phyloP scores from a whole-genome alignment of 2,888 invertebrate genomes.

The Idaea dimidiata region DNA sequence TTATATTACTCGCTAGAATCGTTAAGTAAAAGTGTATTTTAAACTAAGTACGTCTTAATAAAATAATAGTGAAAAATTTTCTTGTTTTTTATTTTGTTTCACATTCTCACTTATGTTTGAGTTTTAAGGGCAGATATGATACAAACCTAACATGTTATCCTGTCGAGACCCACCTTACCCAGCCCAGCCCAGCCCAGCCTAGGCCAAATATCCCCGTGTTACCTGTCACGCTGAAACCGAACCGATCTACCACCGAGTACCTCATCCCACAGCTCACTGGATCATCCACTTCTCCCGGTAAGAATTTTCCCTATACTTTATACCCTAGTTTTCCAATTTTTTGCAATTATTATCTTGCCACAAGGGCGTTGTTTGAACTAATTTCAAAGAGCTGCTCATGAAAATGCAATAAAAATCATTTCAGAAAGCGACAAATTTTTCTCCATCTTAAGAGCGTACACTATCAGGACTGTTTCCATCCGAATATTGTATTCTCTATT shows the following conservation, averaged over 20 bases:
- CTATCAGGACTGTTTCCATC: no score
- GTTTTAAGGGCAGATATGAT: slow-evolving; percentile 49
- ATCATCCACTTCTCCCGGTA: slow-evolving; percentile 78
- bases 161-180: slow-evolving; percentile 74
- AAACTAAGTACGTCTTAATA: slow-evolving; percentile 66
- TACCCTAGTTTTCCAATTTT: slow-evolving; percentile 53
- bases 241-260: slow-evolving; percentile 68
- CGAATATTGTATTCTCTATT: no score
- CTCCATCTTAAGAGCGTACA: no score
- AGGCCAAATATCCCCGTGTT: slow-evolving; percentile 72
- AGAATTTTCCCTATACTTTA: slow-evolving; percentile 74
- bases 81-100: slow-evolving; percentile 41
- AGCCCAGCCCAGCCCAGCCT: not conserved
- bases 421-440: no score
- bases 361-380: not conserved
- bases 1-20: slow-evolving; percentile 76
- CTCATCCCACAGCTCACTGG: slow-evolving; percentile 77
- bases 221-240: slow-evolving; percentile 63
- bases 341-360: slow-evolving; percentile 10
- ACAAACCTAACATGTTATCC: slow-evolving; percentile 58
- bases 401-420: no score
- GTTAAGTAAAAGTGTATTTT: slow-evolving; percentile 76
- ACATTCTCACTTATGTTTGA: slow-evolving; percentile 21
- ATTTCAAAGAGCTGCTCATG: no score
- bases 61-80: slow-evolving; percentile 57